Percentiles rank a stretch among this genome's conserved stretches.
Conservation (phyloP, 2,113 vertebrate species). For the Pollachius pollachius region DNA sequence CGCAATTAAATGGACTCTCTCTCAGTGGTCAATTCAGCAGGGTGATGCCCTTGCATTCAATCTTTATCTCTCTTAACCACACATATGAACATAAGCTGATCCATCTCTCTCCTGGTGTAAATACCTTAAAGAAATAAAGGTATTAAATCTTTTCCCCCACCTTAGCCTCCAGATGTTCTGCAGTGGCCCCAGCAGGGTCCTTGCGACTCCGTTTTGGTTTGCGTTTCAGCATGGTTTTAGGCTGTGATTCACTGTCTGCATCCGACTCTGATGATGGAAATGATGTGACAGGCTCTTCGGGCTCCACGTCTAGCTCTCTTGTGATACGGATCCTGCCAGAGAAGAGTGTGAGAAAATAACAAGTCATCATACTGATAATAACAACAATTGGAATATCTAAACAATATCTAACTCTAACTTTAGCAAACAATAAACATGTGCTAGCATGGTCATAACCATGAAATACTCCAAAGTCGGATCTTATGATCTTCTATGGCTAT, state of each 20-base stretch:
- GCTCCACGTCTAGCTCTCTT: slow-evolving; percentile 82
- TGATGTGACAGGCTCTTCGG: slow-evolving; percentile 65
- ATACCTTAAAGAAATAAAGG: not conserved
- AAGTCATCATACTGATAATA: too few relatives aligned
- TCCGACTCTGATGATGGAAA: slow-evolving; percentile 36
- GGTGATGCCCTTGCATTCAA: too few relatives aligned
- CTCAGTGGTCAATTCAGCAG: too few relatives aligned
- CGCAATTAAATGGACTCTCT: too few relatives aligned
- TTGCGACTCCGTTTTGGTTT: slow-evolving; percentile 75
- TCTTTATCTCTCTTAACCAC: too few relatives aligned
- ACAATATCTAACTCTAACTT: too few relatives aligned
- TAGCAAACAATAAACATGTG: too few relatives aligned
- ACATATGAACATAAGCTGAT: too few relatives aligned
- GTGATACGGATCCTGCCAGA: slow-evolving; percentile 84
- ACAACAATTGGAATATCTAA: too few relatives aligned
- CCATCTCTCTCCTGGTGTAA: not conserved
- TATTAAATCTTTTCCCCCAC: slow-evolving; percentile 12
- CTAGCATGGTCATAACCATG: too few relatives aligned
- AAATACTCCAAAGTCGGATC: too few relatives aligned
- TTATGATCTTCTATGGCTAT: too few relatives aligned
- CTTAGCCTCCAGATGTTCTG: slow-evolving; percentile 59
- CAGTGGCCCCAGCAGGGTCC: slow-evolving; percentile 64
- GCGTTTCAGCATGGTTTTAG: slow-evolving; percentile 64
- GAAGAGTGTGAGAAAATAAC: not conserved
- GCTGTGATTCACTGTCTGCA: slow-evolving; percentile 61